phyloP scores from a whole-genome alignment of 2,888 invertebrate genomes.

The Sinhomidia bicolor region DNA sequence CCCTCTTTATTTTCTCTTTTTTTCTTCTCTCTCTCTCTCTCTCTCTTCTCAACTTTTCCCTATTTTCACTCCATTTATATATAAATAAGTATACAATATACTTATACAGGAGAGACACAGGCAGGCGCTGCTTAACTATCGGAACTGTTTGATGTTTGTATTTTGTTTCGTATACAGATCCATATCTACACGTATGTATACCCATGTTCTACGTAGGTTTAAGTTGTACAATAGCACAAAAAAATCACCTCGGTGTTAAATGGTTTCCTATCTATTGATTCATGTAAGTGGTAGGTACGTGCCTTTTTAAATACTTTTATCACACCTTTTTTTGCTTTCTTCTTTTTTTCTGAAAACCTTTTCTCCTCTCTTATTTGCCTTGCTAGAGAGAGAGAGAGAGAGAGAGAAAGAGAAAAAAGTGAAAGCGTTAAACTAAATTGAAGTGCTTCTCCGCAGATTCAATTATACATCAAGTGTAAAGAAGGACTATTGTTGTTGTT shows the following conservation, averaged over 20 bases:
- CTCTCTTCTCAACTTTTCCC: constrained; percentile 18
- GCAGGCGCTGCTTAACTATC: too few relatives aligned
- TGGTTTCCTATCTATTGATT: constrained; percentile 37
- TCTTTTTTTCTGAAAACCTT: background rate
- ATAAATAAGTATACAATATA: background rate
- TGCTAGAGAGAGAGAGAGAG: too few relatives aligned
- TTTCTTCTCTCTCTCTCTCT: constrained; percentile 55
- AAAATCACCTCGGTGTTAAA: constrained; percentile 14
- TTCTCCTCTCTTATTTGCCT: background rate
- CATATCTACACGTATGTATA: background rate
- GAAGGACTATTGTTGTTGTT: background rate
- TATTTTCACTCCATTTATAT: background rate
- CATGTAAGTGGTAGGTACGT: constrained; percentile 30
- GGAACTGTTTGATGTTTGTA: constrained; percentile 9
- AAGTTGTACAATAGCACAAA: background rate
- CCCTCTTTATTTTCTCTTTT: too few relatives aligned
- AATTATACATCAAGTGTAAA: constrained; percentile 18
- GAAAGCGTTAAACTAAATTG: constrained; percentile 41
- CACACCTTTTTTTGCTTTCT: background rate
- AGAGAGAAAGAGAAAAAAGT: too few relatives aligned
- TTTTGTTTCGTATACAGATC: background rate
- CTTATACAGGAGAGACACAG: background rate
- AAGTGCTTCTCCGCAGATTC: constrained; percentile 32
- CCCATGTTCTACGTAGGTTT: background rate
- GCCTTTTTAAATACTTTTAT: constrained; percentile 32